Conservation (phyloP, 2,888 invertebrate genomes). For the Nomada lathburiana region DNA sequence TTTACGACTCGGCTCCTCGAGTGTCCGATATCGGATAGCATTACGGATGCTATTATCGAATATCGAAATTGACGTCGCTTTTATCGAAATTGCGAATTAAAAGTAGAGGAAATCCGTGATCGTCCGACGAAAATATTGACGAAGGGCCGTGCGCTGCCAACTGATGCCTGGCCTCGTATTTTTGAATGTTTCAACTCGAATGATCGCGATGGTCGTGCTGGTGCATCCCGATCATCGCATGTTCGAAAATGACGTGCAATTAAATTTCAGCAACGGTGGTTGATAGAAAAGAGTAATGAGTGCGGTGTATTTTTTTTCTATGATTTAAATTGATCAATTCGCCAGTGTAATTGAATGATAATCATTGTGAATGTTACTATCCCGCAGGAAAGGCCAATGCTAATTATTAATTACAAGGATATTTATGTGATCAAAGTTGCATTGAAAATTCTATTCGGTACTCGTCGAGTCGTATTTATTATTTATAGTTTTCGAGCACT, state of each 20-base stretch:
- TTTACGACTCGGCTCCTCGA: constrained; percentile 16
- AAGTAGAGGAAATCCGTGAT: constrained; percentile 32
- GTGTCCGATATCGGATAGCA: constrained; percentile 11
- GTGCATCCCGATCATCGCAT: constrained; percentile 25
- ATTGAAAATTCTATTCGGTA: no score
- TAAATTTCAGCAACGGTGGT: constrained; percentile 47
- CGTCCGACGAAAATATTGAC: constrained; percentile 11
- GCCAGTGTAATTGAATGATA: not conserved
- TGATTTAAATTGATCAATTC: not conserved
- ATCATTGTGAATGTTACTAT: not conserved
- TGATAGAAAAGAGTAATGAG: constrained; percentile 11
- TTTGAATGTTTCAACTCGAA: constrained; percentile 51
- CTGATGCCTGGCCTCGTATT: constrained; percentile 41
- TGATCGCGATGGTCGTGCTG: constrained; percentile 26
- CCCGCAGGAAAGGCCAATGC: no score
- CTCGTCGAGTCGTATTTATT: constrained; percentile 49
- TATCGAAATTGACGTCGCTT: constrained; percentile 26
- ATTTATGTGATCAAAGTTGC: no score
- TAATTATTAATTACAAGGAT: no score
- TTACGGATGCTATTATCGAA: constrained; percentile 7
- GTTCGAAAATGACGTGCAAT: constrained; percentile 48
- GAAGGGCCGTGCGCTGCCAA: constrained; percentile 1
- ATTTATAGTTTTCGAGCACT: constrained; percentile 69
- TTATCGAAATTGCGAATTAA: constrained; percentile 42
- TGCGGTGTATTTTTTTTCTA: not conserved